These are phyloP conservation scores for Amazona vittata DNA, from an alignment of 2,113 vertebrate species.

Conservation along the genomic window DNA sequence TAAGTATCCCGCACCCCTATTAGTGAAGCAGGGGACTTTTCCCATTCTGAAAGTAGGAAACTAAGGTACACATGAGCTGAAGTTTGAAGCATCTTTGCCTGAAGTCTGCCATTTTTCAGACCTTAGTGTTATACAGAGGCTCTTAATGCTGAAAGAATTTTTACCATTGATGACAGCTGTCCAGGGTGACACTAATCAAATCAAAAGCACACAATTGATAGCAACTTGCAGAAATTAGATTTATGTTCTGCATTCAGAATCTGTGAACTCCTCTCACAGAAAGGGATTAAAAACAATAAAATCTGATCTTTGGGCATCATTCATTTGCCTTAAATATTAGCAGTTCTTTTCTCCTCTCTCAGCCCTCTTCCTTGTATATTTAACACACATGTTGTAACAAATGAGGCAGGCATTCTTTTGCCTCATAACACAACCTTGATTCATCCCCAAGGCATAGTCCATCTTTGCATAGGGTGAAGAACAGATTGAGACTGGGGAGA, in stretches of 20 bases:
- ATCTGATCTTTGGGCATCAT: neutral
- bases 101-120: neutral
- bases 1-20: neutral
- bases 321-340: neutral
- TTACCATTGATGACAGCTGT: neutral
- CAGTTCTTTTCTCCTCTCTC: neutral
- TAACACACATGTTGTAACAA: conserved; percentile 36
- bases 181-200: neutral
- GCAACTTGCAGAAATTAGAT: neutral
- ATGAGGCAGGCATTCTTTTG: conserved; percentile 53
- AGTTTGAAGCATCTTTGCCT: neutral
- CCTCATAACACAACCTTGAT: conserved; percentile 40
- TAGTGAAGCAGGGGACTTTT: neutral
- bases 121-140: neutral
- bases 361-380: neutral
- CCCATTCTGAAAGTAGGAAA: neutral
- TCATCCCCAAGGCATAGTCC: conserved; percentile 24
- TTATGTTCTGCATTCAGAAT: neutral
- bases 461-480: conserved; percentile 4
- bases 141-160: neutral
- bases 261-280: neutral
- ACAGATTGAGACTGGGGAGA: neutral
- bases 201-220: neutral
- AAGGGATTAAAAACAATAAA: neutral
- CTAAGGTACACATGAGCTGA: neutral